A percentile compares a stretch with the other conserved stretches of the same genome.
phyloP scores from a whole-genome alignment of 2,888 invertebrate species.

The Lycophotia porphyrea region DNA sequence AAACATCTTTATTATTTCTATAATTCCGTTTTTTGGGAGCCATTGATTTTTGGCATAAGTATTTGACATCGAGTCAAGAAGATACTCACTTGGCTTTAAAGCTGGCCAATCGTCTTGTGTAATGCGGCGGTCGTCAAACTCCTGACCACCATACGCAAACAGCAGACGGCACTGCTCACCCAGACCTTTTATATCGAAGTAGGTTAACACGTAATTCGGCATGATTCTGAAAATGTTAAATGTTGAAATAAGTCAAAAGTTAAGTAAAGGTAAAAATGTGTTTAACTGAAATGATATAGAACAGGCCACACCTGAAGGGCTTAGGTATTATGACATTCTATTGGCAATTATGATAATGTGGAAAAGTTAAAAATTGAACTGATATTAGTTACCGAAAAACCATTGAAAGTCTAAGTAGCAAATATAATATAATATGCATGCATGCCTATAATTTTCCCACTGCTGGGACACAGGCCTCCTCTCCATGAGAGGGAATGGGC shows the following conservation, averaged over 20 bases:
- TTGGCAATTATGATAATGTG: neutral
- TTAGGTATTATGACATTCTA: neutral
- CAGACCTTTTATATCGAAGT: constrained; percentile 91
- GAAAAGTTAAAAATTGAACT: neutral
- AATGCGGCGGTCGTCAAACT: constrained; percentile 91
- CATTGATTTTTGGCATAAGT: neutral
- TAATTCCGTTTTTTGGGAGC: neutral
- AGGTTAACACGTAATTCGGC: constrained; percentile 89
- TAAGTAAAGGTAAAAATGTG: neutral
- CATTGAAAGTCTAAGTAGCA: neutral
- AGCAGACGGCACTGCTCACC: constrained; percentile 91
- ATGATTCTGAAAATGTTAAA: constrained; percentile 60
- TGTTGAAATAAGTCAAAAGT: neutral
- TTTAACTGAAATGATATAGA: too few species aligned
- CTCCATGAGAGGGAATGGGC: too few species aligned
- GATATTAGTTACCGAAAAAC: neutral
- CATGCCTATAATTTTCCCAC: too few species aligned
- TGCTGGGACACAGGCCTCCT: too few species aligned
- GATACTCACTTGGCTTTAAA: constrained; percentile 66
- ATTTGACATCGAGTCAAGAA: neutral
- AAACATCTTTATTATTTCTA: neutral
- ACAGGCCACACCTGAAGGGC: too few species aligned
- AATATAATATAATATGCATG: too few species aligned
- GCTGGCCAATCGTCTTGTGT: constrained; percentile 86
- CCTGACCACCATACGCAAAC: constrained; percentile 90